phyloP scores from a whole-genome alignment of 2,113 vertebrate genomes.

The Craseonycteris thonglongyai region DNA sequence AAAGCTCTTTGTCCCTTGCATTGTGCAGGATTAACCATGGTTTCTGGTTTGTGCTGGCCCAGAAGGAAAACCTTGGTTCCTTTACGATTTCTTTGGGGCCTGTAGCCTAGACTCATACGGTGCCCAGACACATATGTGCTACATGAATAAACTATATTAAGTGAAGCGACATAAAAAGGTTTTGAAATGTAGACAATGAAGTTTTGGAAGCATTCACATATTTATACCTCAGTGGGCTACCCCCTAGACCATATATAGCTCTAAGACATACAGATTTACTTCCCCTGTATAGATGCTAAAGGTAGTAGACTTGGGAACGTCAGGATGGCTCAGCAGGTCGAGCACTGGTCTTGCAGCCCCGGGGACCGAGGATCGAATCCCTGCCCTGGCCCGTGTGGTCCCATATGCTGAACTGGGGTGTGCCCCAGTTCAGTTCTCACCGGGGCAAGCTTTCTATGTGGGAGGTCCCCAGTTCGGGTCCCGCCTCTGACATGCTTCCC shows the following conservation, averaged over 20 bases:
- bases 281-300: neutral
- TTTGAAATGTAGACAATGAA: neutral
- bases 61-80: neutral
- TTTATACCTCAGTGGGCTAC: rapidly evolving
- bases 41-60: neutral
- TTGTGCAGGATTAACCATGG: neutral
- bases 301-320: no score
- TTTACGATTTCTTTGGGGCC: neutral
- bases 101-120: neutral
- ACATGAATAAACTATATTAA: neutral
- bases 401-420: no score
- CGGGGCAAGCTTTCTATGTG: no score
- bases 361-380: no score
- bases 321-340: no score
- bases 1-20: neutral
- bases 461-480: no score
- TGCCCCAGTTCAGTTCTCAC: no score
- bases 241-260: neutral
- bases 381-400: no score
- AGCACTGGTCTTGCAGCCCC: no score
- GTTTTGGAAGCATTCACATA: neutral
- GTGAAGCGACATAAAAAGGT: neutral
- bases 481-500: no score
- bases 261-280: neutral
- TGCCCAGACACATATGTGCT: neutral